Evolutionary conservation across 2,888 invertebrate species (phyloP), one percentile per base, ranked within the genome.

Genomic region (Athalia circularis): DNA sequence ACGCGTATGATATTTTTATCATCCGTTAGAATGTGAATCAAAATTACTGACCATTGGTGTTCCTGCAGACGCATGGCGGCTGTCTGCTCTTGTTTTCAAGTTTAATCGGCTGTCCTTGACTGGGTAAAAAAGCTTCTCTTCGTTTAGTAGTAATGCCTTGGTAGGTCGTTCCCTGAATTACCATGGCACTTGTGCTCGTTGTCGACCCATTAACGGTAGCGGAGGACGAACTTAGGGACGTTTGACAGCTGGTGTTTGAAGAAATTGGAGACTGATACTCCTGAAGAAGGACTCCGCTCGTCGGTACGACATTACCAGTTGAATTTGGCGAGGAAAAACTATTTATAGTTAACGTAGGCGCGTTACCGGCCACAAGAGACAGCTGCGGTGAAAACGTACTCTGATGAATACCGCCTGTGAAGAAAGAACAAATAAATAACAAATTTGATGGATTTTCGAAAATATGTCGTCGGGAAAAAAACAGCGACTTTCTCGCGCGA

Each of bases 221-320:
- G 75, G 87, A 86, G 79, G 86, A 85, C 70, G 87, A 86, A 81
- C 86, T 87, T 80, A 86, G 83, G 80, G 86, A 85, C 87, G 91
- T 85, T 89, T 91, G 83, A 92, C 91, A 85, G 93, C 92, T 54
- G 92, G 90, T 90, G 83, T 90, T 91, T 78, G 91, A 90, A 86
- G 84, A 92, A 88, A 86, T 92, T 90, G 85, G 92, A 85, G 92
- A 91, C 87, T 92, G 92, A 80, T 90, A 89, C 88, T 92, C 89
- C 83, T 89, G 89, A 50, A 89, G 82, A 15, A 89, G 82, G 59
- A 89, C 87, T 50, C 88, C 88, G 59, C 85, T 87, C 72, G 87
- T 87, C 15, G 88, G 87, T 75, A 85, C 86, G 15, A 88, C 85
- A 74, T 80, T 85, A 7, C 82, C 84, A 48, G 82, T 84, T 78